Conservation (phyloP, 2,888 invertebrate species). For the Pristionchus entomophagus region DNA sequence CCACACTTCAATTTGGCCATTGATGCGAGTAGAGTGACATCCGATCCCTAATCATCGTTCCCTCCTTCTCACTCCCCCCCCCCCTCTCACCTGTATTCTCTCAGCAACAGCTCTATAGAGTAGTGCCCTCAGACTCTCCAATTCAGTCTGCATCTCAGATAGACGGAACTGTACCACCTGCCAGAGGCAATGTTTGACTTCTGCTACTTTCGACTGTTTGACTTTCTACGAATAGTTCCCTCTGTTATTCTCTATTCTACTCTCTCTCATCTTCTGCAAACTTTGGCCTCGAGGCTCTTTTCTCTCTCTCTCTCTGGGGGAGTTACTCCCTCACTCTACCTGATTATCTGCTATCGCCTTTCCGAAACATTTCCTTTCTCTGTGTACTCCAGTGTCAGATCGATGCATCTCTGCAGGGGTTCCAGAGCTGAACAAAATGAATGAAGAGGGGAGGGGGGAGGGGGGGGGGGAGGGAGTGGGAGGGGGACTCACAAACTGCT, state of each 20-base stretch:
- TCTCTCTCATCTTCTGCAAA: slow-evolving; percentile 9
- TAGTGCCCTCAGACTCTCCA: slow-evolving; percentile 79
- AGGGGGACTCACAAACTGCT: slow-evolving; percentile 64
- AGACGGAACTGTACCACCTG: slow-evolving; percentile 79
- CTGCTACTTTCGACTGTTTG: not conserved
- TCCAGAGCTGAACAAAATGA: slow-evolving; percentile 66
- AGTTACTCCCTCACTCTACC: slow-evolving; percentile 41
- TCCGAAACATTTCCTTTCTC: slow-evolving; percentile 79
- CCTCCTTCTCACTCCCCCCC: not conserved
- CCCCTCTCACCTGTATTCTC: slow-evolving; percentile 15
- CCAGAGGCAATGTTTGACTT: not conserved
- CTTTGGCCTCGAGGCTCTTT: not conserved
- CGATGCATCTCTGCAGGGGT: slow-evolving; percentile 77
- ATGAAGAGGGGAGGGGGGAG: not conserved
- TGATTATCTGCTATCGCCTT: slow-evolving; percentile 76
- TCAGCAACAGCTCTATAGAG: slow-evolving; percentile 78
- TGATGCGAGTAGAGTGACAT: slow-evolving; percentile 80
- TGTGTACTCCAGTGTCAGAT: slow-evolving; percentile 79
- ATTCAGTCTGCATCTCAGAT: slow-evolving; percentile 80
- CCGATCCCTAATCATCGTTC: slow-evolving; percentile 76
- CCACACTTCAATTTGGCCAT: slow-evolving; percentile 81
- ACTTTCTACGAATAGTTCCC: slow-evolving; percentile 15
- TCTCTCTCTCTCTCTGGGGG: not conserved
- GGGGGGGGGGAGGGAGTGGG: not conserved
- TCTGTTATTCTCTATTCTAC: not conserved